These are phyloP conservation scores for Meteorus sp. DNA, from an alignment of 1,140 invertebrate genomes.

Conservation along the genomic window DNA sequence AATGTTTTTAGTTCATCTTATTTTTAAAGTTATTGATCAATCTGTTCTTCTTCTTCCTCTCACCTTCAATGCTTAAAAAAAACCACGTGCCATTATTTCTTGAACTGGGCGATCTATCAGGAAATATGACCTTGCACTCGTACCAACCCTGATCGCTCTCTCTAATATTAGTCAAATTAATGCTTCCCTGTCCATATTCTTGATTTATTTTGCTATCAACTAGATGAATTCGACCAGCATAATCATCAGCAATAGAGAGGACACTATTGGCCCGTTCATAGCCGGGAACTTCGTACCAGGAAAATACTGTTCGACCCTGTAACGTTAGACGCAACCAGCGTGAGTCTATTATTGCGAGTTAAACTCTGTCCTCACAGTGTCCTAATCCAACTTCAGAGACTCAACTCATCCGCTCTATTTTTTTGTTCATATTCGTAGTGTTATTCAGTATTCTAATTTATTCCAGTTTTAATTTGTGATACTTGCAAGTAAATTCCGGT, in stretches of 20 bases:
- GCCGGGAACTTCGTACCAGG: constrained; percentile 72
- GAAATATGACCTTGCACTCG: constrained; percentile 85
- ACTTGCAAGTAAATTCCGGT: too few relatives aligned
- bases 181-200: constrained; percentile 74
- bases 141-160: constrained; percentile 91
- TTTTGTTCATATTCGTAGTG: not conserved
- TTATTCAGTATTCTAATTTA: too few relatives aligned
- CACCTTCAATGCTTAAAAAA: constrained; percentile 82
- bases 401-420: constrained; percentile 33
- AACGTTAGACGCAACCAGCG: constrained; percentile 48
- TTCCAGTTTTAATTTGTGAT: too few relatives aligned
- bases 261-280: constrained; percentile 48
- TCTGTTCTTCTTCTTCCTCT: too few relatives aligned
- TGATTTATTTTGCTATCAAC: constrained; percentile 56
- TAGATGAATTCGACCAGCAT: constrained; percentile 72
- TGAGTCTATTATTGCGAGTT: constrained; percentile 41
- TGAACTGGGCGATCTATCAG: constrained; percentile 80
- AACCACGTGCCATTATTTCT: constrained; percentile 89
- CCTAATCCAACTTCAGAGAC: constrained; percentile 30
- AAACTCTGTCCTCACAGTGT: constrained; percentile 32
- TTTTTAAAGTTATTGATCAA: too few relatives aligned
- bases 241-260: constrained; percentile 70
- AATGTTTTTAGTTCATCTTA: too few relatives aligned
- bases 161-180: constrained; percentile 86
- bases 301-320: constrained; percentile 72